Evolutionary conservation across 2,888 invertebrate genomes (phyloP).

Genomic region (Trissonchulus sp.): DNA sequence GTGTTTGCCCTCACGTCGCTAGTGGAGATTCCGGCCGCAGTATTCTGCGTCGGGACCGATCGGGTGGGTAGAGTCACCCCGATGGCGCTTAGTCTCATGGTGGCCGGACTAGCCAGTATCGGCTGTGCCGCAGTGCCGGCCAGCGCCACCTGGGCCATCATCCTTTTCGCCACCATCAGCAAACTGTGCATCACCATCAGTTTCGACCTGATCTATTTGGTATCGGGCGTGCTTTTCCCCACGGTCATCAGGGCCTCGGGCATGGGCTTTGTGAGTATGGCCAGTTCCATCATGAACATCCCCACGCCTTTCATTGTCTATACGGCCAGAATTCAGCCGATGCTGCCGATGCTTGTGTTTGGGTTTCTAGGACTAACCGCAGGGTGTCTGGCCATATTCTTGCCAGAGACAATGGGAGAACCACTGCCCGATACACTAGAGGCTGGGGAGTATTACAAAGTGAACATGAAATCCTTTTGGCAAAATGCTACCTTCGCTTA

Average conservation of each 20-base stretch:
- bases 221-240: constrained; percentile 11
- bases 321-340: not conserved
- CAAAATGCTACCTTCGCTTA: not conserved
- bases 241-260: constrained; percentile 11
- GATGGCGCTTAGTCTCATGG: not conserved
- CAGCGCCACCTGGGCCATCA: not conserved
- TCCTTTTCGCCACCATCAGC: constrained; percentile 1
- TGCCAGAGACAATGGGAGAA: constrained; percentile 21
- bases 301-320: constrained; percentile 24
- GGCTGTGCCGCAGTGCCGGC: not conserved
- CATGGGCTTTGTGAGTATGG: not conserved
- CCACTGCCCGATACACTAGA: not conserved
- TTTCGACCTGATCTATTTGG: constrained; percentile 24
- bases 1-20: constrained; percentile 16
- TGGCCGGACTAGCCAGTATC: constrained; percentile 19
- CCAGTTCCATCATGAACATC: constrained; percentile 16
- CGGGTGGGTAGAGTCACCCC: constrained; percentile 21
- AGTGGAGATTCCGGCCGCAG: constrained; percentile 30
- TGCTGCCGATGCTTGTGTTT: constrained; percentile 16
- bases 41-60: constrained; percentile 13
- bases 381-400: not conserved
- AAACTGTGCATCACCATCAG: constrained; percentile 18
- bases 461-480: not conserved
- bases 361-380: constrained; percentile 12
- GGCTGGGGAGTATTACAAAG: not conserved